These are phyloP conservation scores for Suricata suricatta DNA, from an alignment of 2,113 vertebrate species.

Conservation along the genomic window DNA sequence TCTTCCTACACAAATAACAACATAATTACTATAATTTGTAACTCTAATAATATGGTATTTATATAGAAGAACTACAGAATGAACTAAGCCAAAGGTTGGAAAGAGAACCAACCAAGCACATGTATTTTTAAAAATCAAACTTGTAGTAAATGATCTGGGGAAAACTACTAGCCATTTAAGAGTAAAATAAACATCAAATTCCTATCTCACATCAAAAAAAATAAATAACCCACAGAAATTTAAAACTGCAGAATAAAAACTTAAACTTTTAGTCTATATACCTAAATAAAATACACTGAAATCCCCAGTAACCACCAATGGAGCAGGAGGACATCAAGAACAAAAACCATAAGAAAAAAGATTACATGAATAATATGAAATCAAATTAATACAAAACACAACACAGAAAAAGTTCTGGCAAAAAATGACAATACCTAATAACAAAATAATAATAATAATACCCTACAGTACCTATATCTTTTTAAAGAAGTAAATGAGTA, in stretches of 20 bases:
- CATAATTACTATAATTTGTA: conserved; percentile 24
- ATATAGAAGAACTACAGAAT: background rate
- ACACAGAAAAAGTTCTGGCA: background rate
- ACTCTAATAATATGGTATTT: background rate
- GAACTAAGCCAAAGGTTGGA: background rate
- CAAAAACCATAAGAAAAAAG: background rate
- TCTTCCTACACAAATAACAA: background rate
- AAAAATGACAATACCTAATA: background rate
- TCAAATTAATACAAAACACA: background rate
- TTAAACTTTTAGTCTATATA: background rate
- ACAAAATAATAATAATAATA: background rate
- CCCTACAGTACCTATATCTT: background rate
- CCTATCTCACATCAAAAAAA: conserved; percentile 1
- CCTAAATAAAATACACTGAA: background rate
- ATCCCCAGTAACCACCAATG: background rate
- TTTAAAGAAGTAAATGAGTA: background rate
- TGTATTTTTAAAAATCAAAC: background rate
- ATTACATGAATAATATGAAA: background rate
- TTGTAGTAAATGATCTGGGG: background rate
- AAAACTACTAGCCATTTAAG: background rate
- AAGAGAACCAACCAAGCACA: background rate
- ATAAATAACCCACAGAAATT: background rate
- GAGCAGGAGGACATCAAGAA: background rate
- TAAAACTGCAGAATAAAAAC: conserved; percentile 26
- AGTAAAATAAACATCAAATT: background rate